Conservation (phyloP, 2,113 vertebrate genomes). For the Paedocypris sp. region DNA sequence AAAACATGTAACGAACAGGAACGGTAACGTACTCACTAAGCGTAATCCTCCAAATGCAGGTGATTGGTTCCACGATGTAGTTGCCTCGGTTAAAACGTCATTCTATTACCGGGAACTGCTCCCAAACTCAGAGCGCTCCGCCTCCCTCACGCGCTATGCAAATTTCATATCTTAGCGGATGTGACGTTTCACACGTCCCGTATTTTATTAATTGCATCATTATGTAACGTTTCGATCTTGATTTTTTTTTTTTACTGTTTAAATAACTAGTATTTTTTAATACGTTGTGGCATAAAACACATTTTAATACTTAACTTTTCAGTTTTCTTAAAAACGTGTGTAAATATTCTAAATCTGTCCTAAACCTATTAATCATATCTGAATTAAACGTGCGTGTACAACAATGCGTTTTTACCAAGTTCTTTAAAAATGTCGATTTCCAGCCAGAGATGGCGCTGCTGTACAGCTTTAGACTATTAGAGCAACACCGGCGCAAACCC, state of each 20-base stretch:
- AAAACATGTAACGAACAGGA: neutral
- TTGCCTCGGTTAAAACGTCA: constrained; percentile 15
- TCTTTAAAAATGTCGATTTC: no score
- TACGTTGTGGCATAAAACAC: no score
- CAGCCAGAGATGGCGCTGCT: constrained; percentile 4
- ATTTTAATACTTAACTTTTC: no score
- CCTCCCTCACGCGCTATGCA: constrained; percentile 21
- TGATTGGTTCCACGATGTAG: neutral
- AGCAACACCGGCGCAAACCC: neutral
- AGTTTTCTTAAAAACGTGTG: no score
- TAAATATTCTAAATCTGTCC: no score
- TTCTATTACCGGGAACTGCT: neutral
- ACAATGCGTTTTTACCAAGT: no score
- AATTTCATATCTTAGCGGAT: constrained; percentile 41
- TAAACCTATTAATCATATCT: no score
- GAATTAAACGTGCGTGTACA: no score
- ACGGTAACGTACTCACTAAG: neutral
- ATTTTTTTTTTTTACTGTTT: no score
- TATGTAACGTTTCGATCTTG: no score
- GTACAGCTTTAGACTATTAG: neutral
- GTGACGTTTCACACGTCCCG: constrained; percentile 34
- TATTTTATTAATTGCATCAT: no score
- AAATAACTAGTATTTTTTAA: no score
- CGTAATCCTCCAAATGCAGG: neutral
- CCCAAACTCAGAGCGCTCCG: neutral